phyloP scores from a whole-genome alignment of 2,888 invertebrate genomes.

The Amphipoea oculea region DNA sequence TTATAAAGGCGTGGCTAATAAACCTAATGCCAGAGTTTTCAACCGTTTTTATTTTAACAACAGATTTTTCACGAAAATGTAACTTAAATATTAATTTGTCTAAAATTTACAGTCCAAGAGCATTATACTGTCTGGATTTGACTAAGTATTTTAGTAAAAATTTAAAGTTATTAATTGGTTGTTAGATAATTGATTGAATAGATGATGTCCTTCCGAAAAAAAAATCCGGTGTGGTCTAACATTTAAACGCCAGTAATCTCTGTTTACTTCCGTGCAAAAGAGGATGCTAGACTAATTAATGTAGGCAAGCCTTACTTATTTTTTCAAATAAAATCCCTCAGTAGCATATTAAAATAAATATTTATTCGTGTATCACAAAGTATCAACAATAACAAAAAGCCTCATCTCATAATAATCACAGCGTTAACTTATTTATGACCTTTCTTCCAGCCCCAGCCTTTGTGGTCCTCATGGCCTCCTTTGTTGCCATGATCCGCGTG shows the following conservation, averaged over 20 bases:
- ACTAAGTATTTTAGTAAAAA: not conserved
- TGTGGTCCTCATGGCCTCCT: constrained; percentile 94
- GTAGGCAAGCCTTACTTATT: constrained; percentile 20
- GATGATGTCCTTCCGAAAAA: constrained; percentile 28
- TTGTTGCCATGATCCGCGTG: constrained; percentile 94
- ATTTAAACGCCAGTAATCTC: constrained; percentile 42
- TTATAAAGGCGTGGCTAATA: constrained; percentile 58
- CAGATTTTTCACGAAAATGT: not conserved
- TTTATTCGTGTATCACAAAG: constrained; percentile 79
- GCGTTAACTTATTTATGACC: constrained; percentile 78
- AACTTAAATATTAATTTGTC: not conserved
- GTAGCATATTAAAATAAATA: constrained; percentile 59
- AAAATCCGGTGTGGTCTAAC: constrained; percentile 43
- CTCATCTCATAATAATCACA: constrained; percentile 49
- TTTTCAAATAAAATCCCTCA: constrained; percentile 9
- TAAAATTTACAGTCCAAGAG: not conserved
- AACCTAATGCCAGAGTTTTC: constrained; percentile 42
- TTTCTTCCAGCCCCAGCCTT: constrained; percentile 93
- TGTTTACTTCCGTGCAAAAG: constrained; percentile 41
- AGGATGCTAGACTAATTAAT: constrained; percentile 39
- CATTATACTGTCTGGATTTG: not conserved
- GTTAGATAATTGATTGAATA: not conserved
- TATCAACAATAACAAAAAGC: constrained; percentile 82
- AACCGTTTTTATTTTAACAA: constrained; percentile 26
- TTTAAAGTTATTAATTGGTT: not conserved